Conservation (phyloP, 2,113 vertebrate genomes). For the Acinonyx jubatus region DNA sequence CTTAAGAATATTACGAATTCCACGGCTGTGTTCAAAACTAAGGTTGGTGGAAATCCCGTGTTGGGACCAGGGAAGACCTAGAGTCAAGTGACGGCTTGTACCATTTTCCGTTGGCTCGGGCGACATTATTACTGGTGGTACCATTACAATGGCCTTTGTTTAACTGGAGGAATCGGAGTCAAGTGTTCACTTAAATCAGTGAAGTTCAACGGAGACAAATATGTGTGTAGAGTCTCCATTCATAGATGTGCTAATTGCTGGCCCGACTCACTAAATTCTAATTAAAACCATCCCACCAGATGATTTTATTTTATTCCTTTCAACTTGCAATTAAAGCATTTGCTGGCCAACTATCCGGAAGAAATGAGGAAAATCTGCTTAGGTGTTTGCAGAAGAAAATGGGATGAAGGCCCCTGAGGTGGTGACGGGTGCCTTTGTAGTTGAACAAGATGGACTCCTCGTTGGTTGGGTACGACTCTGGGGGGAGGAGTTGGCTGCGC, state of each 20-base stretch:
- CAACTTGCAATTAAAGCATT: constrained; percentile 78
- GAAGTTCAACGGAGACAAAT: constrained; percentile 54
- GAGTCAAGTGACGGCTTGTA: not conserved
- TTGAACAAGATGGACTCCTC: not conserved
- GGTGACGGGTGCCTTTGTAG: not conserved
- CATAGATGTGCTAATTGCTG: constrained; percentile 76
- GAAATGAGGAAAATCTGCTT: constrained; percentile 44
- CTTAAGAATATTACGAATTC: not conserved
- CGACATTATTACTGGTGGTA: not conserved
- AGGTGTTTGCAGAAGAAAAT: constrained; percentile 33
- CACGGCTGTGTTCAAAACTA: not conserved
- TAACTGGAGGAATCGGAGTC: constrained; percentile 45
- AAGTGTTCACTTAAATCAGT: constrained; percentile 57
- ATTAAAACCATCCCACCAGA: constrained; percentile 80
- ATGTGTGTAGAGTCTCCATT: constrained; percentile 52
- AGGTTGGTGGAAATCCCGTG: not conserved
- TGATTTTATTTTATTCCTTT: constrained; percentile 82
- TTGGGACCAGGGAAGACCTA: not conserved
- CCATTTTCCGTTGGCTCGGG: not conserved
- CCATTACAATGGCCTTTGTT: constrained; percentile 45
- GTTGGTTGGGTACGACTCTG: not conserved
- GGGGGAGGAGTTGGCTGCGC: not conserved
- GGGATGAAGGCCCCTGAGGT: not conserved
- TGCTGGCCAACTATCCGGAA: constrained; percentile 65
- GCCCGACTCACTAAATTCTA: constrained; percentile 77